Evolutionary conservation across 2,113 vertebrate species (phyloP), one percentile per base, ranked within the genome.

Genomic region (Anarrhichthys ocellatus): DNA sequence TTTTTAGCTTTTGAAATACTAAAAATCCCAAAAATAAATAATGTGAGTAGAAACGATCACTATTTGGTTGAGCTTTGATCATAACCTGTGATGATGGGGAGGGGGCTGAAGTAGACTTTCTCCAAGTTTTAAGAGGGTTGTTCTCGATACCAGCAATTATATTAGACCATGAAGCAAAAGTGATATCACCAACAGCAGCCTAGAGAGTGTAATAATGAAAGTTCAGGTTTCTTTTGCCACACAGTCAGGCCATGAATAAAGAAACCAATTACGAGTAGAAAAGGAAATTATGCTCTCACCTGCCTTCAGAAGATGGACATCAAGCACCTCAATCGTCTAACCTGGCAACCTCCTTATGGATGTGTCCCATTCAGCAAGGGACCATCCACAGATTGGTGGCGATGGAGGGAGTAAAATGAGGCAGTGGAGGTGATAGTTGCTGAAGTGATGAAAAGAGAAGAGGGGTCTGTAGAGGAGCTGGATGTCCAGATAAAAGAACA

Each of bases 221-320:
- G 42, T 14, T 48, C 5, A 34, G 22, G 9, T 52, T 61, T 0
- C 1, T 22, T 32, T 42, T 65, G 29, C 29, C 24, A 27, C 2
- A 38, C 1, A 40, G 36, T 67, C 8, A 29, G 1, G 8, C 62
- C 24, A 69, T 50, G 38, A 78, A 76, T 52, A 29, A 34, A 75
- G 9, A 44, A 52, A 73, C 20, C 24, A 11, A 9, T 15, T 1
- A 70, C 44, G 20, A 81, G 44, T 11, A 38, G 11, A 70, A 14
- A 62, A 65, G 29, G 68, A 52, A 63, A 44, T 27, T 46, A 76
- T 78, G 50, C 18, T 87, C 94, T 94, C 79, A 95, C 95, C 94
- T 96, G 93, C 83, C 90, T 88, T 93, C 88, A 93, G 88, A 85
- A 90, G 90, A 93, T 73, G 86, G 86, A 90, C 94, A 91, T 93